A percentile compares a stretch with the other conserved stretches of the same genome.
phyloP scores from a whole-genome alignment of 1,140 invertebrate genomes.

The Neodiprion fabricii region DNA sequence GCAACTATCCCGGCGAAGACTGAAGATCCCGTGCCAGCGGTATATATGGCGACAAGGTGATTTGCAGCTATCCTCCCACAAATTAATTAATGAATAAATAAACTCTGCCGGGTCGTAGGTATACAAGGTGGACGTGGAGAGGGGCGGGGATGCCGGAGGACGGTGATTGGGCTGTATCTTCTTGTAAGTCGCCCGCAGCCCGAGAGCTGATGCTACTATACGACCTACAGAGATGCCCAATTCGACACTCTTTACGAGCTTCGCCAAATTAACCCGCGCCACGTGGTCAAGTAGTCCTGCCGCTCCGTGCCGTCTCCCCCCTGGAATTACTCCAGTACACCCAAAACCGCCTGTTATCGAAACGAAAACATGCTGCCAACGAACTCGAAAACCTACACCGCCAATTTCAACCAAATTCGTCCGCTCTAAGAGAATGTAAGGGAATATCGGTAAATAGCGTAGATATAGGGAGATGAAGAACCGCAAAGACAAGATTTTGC shows the following conservation, averaged over 20 bases:
- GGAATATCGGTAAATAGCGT: not conserved
- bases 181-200: slow-evolving; percentile 36
- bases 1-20: not conserved
- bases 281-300: not conserved
- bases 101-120: slow-evolving; percentile 7
- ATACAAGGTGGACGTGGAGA: slow-evolving; percentile 17
- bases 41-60: not conserved
- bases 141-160: not conserved
- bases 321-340: too few relatives aligned
- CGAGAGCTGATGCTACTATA: slow-evolving; percentile 33
- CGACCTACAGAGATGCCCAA: slow-evolving; percentile 27
- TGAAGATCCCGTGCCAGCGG: not conserved
- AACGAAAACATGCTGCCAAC: not conserved
- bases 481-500: slow-evolving; percentile 4
- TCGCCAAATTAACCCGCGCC: slow-evolving; percentile 33
- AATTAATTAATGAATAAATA: slow-evolving; percentile 23
- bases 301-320: not conserved
- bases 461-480: not conserved
- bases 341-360: not conserved
- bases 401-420: too few relatives aligned
- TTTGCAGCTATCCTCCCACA: slow-evolving; percentile 1
- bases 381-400: not conserved
- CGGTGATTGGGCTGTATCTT: slow-evolving; percentile 37
- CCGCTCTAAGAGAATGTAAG: too few relatives aligned
- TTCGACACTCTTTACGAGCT: slow-evolving; percentile 38